Evolutionary conservation across 2,113 vertebrate species (phyloP).

Genomic region (Camelus bactrianus): DNA sequence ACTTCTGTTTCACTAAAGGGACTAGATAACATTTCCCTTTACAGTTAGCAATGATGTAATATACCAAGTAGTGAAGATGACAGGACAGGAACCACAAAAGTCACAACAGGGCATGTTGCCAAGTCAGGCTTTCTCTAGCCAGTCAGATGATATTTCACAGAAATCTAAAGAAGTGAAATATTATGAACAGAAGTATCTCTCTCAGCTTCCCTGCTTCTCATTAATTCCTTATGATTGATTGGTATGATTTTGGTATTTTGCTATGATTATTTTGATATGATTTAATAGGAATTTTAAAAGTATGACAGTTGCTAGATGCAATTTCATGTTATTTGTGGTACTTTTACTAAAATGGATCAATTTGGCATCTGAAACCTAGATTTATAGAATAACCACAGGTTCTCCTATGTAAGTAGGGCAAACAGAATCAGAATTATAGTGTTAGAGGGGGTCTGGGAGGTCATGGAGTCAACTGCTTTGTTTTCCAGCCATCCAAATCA

Average conservation of each 20-base stretch:
- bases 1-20: conserved; percentile 39
- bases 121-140: not conserved
- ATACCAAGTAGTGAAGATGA: not conserved
- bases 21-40: conserved; percentile 53
- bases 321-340: conserved; percentile 32
- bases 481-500: conserved; percentile 25
- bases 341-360: conserved; percentile 35
- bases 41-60: conserved; percentile 49
- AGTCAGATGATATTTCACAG: conserved; percentile 60
- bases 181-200: not conserved
- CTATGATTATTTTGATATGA: conserved; percentile 49
- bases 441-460: not conserved
- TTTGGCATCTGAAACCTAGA: not conserved
- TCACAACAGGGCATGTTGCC: not conserved
- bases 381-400: conserved; percentile 3
- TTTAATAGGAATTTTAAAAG: conserved; percentile 28
- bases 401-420: conserved; percentile 6
- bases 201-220: not conserved
- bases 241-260: conserved; percentile 44
- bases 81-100: conserved; percentile 39
- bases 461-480: not conserved
- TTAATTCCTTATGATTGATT: conserved; percentile 43
- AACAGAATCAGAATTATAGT: conserved; percentile 28
- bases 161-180: conserved; percentile 58
- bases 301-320: not conserved